A percentile compares a stretch with the other conserved stretches of the same genome.
Conservation (phyloP, 2,113 vertebrate genomes). For the Ophiodon elongatus region DNA sequence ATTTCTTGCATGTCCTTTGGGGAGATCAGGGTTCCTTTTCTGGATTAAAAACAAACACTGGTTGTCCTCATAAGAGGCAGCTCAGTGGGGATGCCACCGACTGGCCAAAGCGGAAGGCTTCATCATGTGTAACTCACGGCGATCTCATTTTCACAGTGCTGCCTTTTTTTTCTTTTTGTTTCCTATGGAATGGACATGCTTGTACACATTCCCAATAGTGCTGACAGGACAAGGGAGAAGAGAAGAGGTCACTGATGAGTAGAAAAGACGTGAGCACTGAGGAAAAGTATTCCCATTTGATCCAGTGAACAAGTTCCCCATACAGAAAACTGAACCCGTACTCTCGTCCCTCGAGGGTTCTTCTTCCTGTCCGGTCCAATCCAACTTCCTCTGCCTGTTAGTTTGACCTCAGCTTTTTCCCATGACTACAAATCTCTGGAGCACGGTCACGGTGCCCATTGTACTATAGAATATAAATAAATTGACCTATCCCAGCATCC, state of each 20-base stretch:
- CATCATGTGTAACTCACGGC: slow-evolving; percentile 1
- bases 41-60: slow-evolving; percentile 19
- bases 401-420: slow-evolving; percentile 74
- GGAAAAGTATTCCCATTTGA: slow-evolving; percentile 16
- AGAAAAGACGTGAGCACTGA: slow-evolving; percentile 1
- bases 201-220: slow-evolving; percentile 14
- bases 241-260: slow-evolving; percentile 17
- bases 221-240: not conserved
- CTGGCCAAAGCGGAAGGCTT: not conserved
- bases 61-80: not conserved
- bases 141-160: not conserved
- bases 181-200: slow-evolving; percentile 7
- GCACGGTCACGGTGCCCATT: slow-evolving; percentile 33
- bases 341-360: slow-evolving; percentile 37
- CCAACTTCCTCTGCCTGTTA: slow-evolving; percentile 51
- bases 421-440: slow-evolving; percentile 73
- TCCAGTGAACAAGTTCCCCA: slow-evolving; percentile 41
- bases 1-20: slow-evolving; percentile 12
- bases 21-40: slow-evolving; percentile 6
- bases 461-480: slow-evolving; percentile 62
- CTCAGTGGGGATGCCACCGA: slow-evolving; percentile 4
- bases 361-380: slow-evolving; percentile 35
- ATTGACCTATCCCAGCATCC: slow-evolving; percentile 46
- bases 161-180: slow-evolving; percentile 16
- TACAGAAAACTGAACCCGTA: slow-evolving; percentile 16